Conservation (phyloP, 1,140 invertebrate genomes). For the Portunus trituberculatus region DNA sequence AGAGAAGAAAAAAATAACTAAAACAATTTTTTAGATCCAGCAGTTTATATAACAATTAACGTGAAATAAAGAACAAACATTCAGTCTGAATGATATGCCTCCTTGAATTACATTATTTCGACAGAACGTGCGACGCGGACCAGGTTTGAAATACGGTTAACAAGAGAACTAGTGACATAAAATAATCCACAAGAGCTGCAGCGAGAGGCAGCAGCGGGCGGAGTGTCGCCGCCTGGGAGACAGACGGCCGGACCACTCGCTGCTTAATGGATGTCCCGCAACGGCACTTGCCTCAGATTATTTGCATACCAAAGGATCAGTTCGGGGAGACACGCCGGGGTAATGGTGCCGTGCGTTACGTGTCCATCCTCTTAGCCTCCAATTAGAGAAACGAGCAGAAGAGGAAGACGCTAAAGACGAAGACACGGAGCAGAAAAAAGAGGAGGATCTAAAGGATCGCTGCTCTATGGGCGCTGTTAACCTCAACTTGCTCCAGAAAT, state of each 20-base stretch:
- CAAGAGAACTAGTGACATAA: not conserved
- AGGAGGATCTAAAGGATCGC: not conserved
- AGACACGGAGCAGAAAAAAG: not conserved
- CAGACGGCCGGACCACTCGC: not conserved
- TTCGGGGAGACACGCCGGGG: not conserved
- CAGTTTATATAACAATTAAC: no score
- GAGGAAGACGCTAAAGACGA: not conserved
- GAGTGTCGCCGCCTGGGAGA: not conserved
- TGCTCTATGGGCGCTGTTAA: not conserved
- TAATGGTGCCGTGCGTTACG: not conserved
- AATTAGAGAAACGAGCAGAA: not conserved
- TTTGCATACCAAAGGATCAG: slow-evolving; percentile 22
- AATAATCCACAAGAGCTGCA: no score
- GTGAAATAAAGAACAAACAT: no score
- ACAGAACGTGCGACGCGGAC: not conserved
- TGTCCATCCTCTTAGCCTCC: not conserved
- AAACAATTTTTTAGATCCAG: no score
- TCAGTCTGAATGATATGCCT: no score
- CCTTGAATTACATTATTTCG: no score
- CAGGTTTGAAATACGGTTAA: not conserved
- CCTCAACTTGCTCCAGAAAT: not conserved
- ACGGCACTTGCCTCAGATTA: not conserved
- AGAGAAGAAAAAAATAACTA: no score
- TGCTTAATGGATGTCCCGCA: not conserved
- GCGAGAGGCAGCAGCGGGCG: not conserved